phyloP scores from a whole-genome alignment of 2,113 vertebrate species.

The Piaya cayana region DNA sequence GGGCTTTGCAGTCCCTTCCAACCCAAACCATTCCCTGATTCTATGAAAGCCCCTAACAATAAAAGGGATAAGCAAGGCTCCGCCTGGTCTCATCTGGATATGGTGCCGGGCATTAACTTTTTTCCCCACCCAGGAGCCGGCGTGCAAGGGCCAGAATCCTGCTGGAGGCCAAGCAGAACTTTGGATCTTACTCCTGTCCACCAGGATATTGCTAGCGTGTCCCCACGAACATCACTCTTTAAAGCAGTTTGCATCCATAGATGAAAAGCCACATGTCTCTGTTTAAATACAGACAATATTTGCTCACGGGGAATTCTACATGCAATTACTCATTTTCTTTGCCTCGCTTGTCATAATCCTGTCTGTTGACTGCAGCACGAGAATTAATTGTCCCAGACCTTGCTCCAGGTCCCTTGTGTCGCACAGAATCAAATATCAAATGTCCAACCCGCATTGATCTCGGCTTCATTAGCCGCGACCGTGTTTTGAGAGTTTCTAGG shows the following conservation, averaged over 20 bases:
- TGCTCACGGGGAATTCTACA: background rate
- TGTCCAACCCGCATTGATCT: background rate
- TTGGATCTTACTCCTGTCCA: accelerated
- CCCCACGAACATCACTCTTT: too few relatives aligned
- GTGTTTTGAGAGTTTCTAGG: slow-evolving; percentile 6
- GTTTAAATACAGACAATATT: background rate
- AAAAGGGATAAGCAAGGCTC: accelerated
- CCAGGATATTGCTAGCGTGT: background rate
- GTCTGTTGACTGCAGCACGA: background rate
- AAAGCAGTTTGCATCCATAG: background rate
- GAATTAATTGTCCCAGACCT: slow-evolving; percentile 21
- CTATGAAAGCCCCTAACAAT: background rate
- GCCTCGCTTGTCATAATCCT: background rate
- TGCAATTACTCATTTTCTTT: background rate
- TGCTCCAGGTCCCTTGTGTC: background rate
- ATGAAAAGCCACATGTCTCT: background rate
- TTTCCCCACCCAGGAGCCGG: background rate
- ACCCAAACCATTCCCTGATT: too few relatives aligned
- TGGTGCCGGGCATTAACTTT: accelerated
- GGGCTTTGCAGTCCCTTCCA: too few relatives aligned
- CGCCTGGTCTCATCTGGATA: accelerated
- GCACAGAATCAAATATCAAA: background rate
- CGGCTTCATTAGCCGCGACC: background rate
- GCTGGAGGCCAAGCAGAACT: background rate
- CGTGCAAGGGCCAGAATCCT: accelerated